Conservation (phyloP, 2,888 invertebrate species). For the Coecobrya sp. region DNA sequence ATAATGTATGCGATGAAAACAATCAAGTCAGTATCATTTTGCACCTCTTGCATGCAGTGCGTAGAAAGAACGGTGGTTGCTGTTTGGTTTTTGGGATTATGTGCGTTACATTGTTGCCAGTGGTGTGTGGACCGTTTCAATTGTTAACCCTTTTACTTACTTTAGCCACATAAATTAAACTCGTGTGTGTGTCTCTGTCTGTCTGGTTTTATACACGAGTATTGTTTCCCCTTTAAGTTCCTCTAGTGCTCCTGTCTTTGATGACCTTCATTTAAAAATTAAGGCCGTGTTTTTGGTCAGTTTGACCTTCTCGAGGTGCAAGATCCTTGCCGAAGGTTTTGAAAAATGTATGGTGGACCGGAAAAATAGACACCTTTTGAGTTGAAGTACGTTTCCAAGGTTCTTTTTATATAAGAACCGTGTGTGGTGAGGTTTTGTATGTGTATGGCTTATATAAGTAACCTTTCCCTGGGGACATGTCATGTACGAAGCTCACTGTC, state of each 20-base stretch:
- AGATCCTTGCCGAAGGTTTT: slow-evolving; percentile 6
- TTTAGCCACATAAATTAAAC: background rate
- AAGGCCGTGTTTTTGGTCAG: slow-evolving; percentile 41
- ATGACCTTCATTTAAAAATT: slow-evolving; percentile 42
- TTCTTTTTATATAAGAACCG: too few relatives aligned
- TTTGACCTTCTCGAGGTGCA: slow-evolving; percentile 52
- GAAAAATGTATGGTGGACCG: background rate
- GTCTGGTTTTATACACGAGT: too few relatives aligned
- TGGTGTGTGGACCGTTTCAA: background rate
- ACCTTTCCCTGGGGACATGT: too few relatives aligned
- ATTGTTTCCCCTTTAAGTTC: background rate
- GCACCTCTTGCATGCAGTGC: slow-evolving; percentile 66
- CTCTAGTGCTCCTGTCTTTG: background rate
- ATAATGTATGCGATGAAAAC: slow-evolving; percentile 69
- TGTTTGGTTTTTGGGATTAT: background rate
- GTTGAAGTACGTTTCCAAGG: background rate
- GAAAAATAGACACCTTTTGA: too few relatives aligned
- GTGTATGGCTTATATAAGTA: too few relatives aligned
- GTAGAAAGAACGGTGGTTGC: slow-evolving; percentile 60
- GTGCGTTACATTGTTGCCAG: background rate
- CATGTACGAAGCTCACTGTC: background rate
- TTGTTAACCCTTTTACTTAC: slow-evolving; percentile 31
- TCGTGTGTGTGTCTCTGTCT: slow-evolving; percentile 1
- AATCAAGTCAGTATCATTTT: slow-evolving; percentile 80
- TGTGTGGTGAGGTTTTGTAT: too few relatives aligned